Conservation (phyloP, 2,888 invertebrate genomes). For the Agrochola litura region DNA sequence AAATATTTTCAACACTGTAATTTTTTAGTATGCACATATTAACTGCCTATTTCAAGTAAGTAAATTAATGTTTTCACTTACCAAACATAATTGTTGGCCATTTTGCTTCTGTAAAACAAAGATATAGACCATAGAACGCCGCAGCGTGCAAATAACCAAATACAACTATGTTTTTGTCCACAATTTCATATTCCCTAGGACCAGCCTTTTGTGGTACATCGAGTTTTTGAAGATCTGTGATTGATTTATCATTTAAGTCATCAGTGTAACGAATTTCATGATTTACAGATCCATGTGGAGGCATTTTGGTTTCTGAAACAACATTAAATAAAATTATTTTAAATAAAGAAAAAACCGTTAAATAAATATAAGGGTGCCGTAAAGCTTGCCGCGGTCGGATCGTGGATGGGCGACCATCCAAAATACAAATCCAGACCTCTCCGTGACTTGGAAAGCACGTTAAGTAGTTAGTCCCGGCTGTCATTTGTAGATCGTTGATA, state of each 20-base stretch:
- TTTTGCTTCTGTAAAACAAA: conserved; percentile 63
- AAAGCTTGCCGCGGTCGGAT: too few species aligned
- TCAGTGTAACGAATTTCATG: not conserved
- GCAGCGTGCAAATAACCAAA: conserved; percentile 60
- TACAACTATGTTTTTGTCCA: conserved; percentile 63
- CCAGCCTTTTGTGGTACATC: conserved; percentile 51
- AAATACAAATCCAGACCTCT: too few species aligned
- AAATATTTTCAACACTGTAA: too few species aligned
- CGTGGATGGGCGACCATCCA: too few species aligned
- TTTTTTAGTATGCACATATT: too few species aligned
- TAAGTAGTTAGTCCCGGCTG: too few species aligned
- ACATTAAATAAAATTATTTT: not conserved
- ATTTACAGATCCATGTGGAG: not conserved
- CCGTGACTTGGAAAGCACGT: too few species aligned
- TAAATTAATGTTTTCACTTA: conserved; percentile 39
- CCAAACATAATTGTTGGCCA: conserved; percentile 62
- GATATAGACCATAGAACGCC: conserved; percentile 68
- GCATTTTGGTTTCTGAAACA: conserved; percentile 39
- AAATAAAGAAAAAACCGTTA: not conserved
- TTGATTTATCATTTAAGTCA: not conserved
- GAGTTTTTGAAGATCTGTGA: conserved; percentile 20
- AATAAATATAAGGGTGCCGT: too few species aligned
- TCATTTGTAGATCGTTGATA: too few species aligned
- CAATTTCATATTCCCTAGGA: conserved; percentile 62
- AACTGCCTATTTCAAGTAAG: not conserved